Base-by-base conservation (phyloP, 2,797 vertebrate species). In the Danio kyathit region DNA sequence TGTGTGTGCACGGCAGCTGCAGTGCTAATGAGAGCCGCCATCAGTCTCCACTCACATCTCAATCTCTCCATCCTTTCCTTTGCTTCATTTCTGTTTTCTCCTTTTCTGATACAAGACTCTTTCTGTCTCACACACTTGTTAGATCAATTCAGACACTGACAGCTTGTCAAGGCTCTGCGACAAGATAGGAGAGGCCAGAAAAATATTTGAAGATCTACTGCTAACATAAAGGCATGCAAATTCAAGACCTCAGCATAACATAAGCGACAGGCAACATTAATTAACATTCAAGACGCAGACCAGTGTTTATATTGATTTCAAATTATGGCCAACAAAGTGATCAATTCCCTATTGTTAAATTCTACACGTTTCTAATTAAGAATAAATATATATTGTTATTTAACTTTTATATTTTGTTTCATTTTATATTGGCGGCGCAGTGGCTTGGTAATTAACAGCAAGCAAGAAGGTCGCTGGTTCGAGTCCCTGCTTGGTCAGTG, bases 111-210 rank as follows among this genome's bases (percentile, higher is more conserved):
- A 29, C 29, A 59, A 17, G n/a, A 8, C 57, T 56, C 64, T 29
- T 1, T 29, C 46, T 16, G 75, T 79, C 71, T 67, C 60, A 44
- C 29, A 78, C 64, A 63, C 66, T n/a, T 79, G 82, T 79, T 63
- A 75, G 76, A 72, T 72, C 29, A 79, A 79, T 75, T 76, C 41
- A 49, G 80, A 69, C 61, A 80, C 76, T 65, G 82, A 52, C 85
- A 76, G 79, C 71, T 81, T 74, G 66, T 86, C 77, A 67, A 49
- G 61, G 74, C 38, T 57, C 61, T 57, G 66, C 17, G 71, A 86
- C 63, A 65, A 72, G 76, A n/a, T 69, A 82, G 38, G 44, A 65
- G 52, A 72, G 69, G 49, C 77, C 74, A 57, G 51, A 52, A 71
- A 78, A 41, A 66, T 40, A 69, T 61, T 63, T 59, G 74, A 75